A percentile compares a stretch with the other conserved stretches of the same genome.
phyloP scores from a whole-genome alignment of 2,888 invertebrate species.

The Adela reaumurella region DNA sequence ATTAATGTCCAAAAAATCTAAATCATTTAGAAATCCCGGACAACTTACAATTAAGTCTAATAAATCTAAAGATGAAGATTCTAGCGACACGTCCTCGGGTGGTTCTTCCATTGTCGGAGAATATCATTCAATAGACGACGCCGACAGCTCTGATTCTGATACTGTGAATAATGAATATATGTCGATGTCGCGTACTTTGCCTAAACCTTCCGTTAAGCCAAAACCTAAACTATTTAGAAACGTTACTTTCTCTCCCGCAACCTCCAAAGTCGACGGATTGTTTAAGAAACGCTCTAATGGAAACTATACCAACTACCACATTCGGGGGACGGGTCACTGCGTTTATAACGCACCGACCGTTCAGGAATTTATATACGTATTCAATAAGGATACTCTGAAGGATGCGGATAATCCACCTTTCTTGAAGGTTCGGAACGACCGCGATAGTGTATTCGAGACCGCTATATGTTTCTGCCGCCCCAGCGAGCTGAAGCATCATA shows the following conservation, averaged over 20 bases:
- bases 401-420: slow-evolving; percentile 28
- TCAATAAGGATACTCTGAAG: slow-evolving; percentile 41
- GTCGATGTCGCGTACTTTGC: slow-evolving; percentile 43
- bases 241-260: neutral
- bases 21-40: slow-evolving; percentile 37
- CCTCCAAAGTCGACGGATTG: neutral
- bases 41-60: slow-evolving; percentile 14
- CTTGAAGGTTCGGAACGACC: slow-evolving; percentile 26
- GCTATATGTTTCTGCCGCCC: slow-evolving; percentile 49
- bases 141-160: slow-evolving; percentile 32
- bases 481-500: slow-evolving; percentile 34
- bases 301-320: slow-evolving; percentile 42
- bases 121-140: slow-evolving; percentile 46
- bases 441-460: slow-evolving; percentile 44
- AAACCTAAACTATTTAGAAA: neutral
- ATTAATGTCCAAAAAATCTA: slow-evolving; percentile 41
- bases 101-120: slow-evolving; percentile 34
- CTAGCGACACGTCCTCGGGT: slow-evolving; percentile 24
- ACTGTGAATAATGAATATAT: slow-evolving; percentile 27
- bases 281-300: slow-evolving; percentile 23
- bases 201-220: slow-evolving; percentile 14
- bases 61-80: slow-evolving; percentile 18
- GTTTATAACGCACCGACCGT: slow-evolving; percentile 43
- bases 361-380: slow-evolving; percentile 41
- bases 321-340: slow-evolving; percentile 47